Conservation (phyloP, 2,888 invertebrate species). For the Eremobia ochroleuca region DNA sequence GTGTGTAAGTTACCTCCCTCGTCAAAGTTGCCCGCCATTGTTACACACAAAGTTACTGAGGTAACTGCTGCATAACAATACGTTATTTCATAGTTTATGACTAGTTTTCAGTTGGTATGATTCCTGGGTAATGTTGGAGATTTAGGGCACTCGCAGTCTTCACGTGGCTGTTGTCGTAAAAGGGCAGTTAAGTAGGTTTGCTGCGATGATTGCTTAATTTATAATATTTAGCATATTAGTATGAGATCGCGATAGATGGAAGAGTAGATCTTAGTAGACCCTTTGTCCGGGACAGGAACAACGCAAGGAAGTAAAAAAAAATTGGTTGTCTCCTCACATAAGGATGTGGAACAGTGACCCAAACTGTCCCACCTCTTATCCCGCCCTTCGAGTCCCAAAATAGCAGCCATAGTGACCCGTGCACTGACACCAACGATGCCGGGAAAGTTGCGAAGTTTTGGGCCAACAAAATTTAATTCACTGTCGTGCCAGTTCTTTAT, state of each 20-base stretch:
- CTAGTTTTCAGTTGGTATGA: constrained; percentile 1
- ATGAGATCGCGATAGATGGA: too few species aligned
- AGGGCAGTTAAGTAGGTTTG: neutral
- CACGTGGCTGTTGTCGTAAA: constrained; percentile 5
- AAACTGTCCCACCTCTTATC: too few species aligned
- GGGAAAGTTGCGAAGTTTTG: too few species aligned
- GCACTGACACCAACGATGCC: too few species aligned
- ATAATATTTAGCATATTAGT: neutral
- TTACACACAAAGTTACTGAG: constrained; percentile 32
- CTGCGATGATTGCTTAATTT: neutral
- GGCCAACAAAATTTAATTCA: too few species aligned
- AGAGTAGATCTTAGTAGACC: too few species aligned
- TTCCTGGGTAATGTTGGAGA: neutral
- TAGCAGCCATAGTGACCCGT: too few species aligned
- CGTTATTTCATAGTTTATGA: constrained; percentile 40
- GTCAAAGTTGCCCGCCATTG: constrained; percentile 43
- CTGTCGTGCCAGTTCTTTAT: neutral
- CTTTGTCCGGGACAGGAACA: too few species aligned
- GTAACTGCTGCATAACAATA: constrained; percentile 30
- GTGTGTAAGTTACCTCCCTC: constrained; percentile 23
- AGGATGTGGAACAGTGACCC: neutral
- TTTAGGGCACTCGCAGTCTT: neutral
- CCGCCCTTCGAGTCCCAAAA: too few species aligned
- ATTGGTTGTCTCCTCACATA: neutral
- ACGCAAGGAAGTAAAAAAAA: too few species aligned